Evolutionary conservation across 2,113 vertebrate genomes (phyloP), one percentile per base, ranked within the genome.

Genomic region (Brachyhypopomus gauderio): DNA sequence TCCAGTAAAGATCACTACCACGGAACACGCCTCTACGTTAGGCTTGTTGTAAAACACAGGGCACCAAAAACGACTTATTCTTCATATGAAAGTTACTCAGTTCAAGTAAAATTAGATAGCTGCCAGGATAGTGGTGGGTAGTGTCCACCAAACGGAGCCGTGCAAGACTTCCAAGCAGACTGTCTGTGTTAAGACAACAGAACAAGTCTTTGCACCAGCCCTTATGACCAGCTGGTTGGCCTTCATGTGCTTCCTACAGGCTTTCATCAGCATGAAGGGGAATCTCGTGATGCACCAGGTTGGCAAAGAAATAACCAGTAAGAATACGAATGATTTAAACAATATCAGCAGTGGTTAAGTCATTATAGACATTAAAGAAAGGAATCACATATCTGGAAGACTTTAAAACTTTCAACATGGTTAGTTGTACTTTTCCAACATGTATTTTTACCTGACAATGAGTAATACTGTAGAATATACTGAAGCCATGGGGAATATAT

Each of bases 101-200:
- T 41, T 41, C 45, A 52, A 52, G 45, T 52, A 52, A 22, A 41
- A n/a, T 3, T 11, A 12, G 45, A 79, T 48, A 79, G 77, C 77
- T 79, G 77, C 77, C 77, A 41, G n/a, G 22, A 45, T 55, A 60
- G 16, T 9, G 11, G 23, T 62, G 67, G 34, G 25, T 25, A 34
- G 12, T 41, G 38, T 2, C 66, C 55, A 77, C 62, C 63, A 55
- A 19, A 77, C 6, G 34, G 3, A 71, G 55, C 60, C 41, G 12
- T 48, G 34, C 55, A 72, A 34, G 66, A 34, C 45, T 4, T 60
- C 9, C 16, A 23, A 36, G 20, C 36, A 23, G 38, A 3, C 25
- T 11, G 20, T 27, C 19, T 62, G 23, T 6, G 14, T 23, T 70
- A 17, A 78, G 8, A 66, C 1, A n/a, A 76, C 27, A 38, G n/a